phyloP scores from a whole-genome alignment of 2,113 vertebrate species.

The Bombycilla garrulus region DNA sequence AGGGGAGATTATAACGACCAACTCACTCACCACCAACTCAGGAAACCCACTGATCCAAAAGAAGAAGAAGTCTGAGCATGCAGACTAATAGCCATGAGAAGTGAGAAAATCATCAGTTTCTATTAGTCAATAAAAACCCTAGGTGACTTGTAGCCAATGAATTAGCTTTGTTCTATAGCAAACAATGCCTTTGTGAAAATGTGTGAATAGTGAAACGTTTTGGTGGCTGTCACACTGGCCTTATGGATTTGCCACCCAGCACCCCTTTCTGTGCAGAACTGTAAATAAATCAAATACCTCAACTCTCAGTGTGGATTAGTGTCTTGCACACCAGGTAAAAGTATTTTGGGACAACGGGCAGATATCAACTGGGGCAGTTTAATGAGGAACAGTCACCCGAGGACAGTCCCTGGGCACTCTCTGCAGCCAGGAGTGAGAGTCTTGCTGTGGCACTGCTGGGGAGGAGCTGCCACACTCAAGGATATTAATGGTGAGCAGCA shows the following conservation, averaged over 20 bases:
- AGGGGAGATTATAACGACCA: neutral
- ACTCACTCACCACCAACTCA: neutral
- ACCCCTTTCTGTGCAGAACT: neutral
- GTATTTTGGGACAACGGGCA: neutral
- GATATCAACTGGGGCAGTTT: neutral
- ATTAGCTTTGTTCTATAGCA: neutral
- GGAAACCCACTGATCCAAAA: neutral
- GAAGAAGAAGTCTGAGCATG: neutral
- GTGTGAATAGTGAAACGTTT: neutral
- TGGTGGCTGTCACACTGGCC: neutral
- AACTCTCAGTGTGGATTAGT: neutral
- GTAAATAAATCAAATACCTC: neutral
- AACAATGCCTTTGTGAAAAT: neutral
- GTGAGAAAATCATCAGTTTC: rapidly evolving
- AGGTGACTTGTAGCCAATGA: neutral
- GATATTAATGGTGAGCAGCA: neutral
- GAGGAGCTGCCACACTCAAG: neutral
- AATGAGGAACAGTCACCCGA: rapidly evolving
- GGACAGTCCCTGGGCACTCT: neutral
- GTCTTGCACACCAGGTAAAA: rapidly evolving
- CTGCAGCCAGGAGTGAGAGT: neutral
- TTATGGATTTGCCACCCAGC: neutral
- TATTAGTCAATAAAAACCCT: neutral
- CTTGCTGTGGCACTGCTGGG: neutral
- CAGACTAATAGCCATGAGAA: rapidly evolving